Base-by-base conservation (phyloP, 2,888 invertebrate species). In the Drosophila sordidapex region DNA sequence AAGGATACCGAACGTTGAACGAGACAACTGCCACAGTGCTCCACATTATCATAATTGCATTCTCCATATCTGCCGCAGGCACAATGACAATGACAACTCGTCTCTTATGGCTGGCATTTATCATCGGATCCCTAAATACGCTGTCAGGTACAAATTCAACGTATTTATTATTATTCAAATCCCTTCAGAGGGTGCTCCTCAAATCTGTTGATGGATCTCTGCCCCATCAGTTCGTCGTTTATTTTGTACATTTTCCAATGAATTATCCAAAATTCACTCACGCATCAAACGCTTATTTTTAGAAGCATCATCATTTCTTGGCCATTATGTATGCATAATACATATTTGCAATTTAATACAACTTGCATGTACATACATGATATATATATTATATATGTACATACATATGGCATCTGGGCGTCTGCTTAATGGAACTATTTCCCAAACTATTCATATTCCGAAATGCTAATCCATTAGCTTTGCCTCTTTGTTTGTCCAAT, bases 61-160 rank as follows among this genome's bases (percentile, higher is more conserved):
- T n/a, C 69, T 54, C 33, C 52, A 70, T 49, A 68, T 53, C 52
- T 53, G 54, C 67, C 27, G 52, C 29, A 52, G 31, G 52, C 48
- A 62, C 60, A 65, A 82, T 79, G 76, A 62, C 62, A 73, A 82
- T 84, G 87, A 76, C 57, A 72, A 77, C 78, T 71, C 69, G 76
- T 70, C 69, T 85, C 33, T 60, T 81, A 72, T 81, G 89, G 66
- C 54, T 87, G 71, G 60, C 70, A 31, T 68, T 79, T 63, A 79
- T 84, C 70, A 57, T 81, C 25, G 89, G 82, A 70, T 69, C 76
- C 48, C 54, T 82, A 13, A 62, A 76, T 35, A 48, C 80, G 70
- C 63, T 76, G 68, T 63, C 85, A 81, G 85, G 85, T 86, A 89
- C 38, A 25, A 54, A 31, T 62, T 43, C 38, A 38, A 38, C 18